A percentile compares a stretch with the other conserved stretches of the same genome.
Conservation (phyloP, 2,888 invertebrate genomes). For the Dicyrtomina minuta region DNA sequence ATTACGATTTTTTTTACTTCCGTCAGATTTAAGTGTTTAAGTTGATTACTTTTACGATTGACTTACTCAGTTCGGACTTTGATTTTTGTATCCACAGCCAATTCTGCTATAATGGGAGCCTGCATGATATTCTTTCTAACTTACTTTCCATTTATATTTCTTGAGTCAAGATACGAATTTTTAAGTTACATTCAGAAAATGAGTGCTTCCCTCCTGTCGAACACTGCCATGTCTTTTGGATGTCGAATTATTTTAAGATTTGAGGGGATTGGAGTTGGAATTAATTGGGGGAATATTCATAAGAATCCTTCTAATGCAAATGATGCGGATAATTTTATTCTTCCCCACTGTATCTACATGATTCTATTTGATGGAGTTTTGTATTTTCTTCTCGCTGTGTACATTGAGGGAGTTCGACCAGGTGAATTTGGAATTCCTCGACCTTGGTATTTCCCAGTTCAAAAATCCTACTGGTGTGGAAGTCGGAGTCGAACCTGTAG, state of each 20-base stretch:
- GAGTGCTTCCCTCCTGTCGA: slow-evolving; percentile 67
- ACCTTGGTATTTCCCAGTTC: no score
- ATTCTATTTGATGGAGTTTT: slow-evolving; percentile 69
- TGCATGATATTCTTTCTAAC: slow-evolving; percentile 75
- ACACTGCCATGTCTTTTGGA: slow-evolving; percentile 75
- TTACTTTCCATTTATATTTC: slow-evolving; percentile 71
- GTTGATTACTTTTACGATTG: no score
- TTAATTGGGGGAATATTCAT: no score
- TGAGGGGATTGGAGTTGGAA: slow-evolving; percentile 65
- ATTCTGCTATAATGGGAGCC: slow-evolving; percentile 73
- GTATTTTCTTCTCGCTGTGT: no score
- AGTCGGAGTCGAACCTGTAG: no score
- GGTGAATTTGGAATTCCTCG: no score
- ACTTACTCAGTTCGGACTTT: background rate
- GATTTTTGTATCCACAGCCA: slow-evolving; percentile 63
- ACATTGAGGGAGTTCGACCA: slow-evolving; percentile 80
- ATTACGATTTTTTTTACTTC: no score
- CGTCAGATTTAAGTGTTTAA: no score
- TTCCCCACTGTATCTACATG: slow-evolving; percentile 72
- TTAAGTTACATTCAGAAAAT: slow-evolving; percentile 62
- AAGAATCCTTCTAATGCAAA: slow-evolving; percentile 66
- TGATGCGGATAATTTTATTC: slow-evolving; percentile 68
- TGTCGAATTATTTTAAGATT: slow-evolving; percentile 71
- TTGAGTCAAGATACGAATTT: slow-evolving; percentile 64
- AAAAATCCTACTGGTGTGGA: no score